Conservation (phyloP, 1,140 invertebrate genomes). For the Drosophila bipectinata region DNA sequence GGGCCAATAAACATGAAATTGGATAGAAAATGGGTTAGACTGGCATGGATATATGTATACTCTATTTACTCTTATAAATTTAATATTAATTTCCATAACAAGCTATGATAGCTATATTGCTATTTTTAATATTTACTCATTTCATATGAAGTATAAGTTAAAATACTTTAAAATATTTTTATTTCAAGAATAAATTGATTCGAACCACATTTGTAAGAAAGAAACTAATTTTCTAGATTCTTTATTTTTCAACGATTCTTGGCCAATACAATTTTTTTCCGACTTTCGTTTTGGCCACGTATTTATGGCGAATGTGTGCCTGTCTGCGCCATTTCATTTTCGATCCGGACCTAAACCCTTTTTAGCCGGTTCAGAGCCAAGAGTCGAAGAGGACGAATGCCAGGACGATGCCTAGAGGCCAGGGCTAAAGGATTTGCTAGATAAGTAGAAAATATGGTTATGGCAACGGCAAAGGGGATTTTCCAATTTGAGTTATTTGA, state of each 20-base stretch:
- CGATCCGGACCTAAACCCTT: slow-evolving; percentile 22
- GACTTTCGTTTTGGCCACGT: not conserved
- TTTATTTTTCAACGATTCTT: not conserved
- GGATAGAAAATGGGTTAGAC: too few species aligned
- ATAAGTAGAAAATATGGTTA: slow-evolving; percentile 47
- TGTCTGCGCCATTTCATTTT: slow-evolving; percentile 15
- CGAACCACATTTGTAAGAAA: not conserved
- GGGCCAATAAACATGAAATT: too few species aligned
- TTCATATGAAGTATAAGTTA: too few species aligned
- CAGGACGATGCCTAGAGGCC: not conserved
- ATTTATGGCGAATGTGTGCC: not conserved
- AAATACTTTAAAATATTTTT: too few species aligned
- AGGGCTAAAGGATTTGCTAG: slow-evolving; percentile 26
- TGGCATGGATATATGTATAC: too few species aligned
- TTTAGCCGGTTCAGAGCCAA: slow-evolving; percentile 1
- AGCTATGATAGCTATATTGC: too few species aligned
- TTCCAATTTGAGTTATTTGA: slow-evolving; percentile 43
- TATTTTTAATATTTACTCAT: too few species aligned
- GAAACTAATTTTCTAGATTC: slow-evolving; percentile 1
- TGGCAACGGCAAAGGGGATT: slow-evolving; percentile 31
- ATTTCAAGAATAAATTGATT: too few species aligned
- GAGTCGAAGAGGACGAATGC: not conserved
- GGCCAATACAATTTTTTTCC: not conserved
- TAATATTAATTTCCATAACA: too few species aligned
- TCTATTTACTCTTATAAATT: too few species aligned